These are phyloP conservation scores for Megaustenia siamemsis DNA, from an alignment of 2,888 invertebrate genomes.

Conservation along the genomic window DNA sequence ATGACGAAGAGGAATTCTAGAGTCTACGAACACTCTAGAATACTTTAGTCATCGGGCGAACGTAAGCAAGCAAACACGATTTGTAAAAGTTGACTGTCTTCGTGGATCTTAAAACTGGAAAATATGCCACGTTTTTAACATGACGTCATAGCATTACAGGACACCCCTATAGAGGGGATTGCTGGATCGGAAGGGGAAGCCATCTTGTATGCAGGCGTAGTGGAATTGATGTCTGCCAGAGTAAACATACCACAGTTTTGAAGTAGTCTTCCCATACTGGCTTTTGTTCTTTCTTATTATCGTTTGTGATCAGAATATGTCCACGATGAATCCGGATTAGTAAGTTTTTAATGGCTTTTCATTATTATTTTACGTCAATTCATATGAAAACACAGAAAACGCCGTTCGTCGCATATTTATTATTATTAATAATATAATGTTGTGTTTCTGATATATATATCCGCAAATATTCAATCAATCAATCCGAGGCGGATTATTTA, in stretches of 20 bases:
- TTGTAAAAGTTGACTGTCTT: no score
- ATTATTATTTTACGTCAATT: background rate
- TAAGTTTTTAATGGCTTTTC: constrained; percentile 26
- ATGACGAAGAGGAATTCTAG: no score
- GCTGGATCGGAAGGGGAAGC: constrained; percentile 56
- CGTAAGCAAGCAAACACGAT: no score
- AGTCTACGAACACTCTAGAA: no score
- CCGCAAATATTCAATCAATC: no score
- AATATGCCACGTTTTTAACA: constrained; percentile 55
- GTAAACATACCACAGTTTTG: constrained; percentile 39
- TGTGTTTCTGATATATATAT: no score
- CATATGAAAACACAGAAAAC: no score
- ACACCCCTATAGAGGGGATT: constrained; percentile 51
- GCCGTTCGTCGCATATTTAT: no score
- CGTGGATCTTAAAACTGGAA: constrained; percentile 27
- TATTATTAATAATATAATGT: no score
- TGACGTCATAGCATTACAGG: constrained; percentile 50
- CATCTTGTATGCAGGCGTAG: constrained; percentile 56
- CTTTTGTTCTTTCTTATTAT: background rate
- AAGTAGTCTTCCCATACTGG: constrained; percentile 21
- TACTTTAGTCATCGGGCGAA: no score
- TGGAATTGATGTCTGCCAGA: constrained; percentile 48
- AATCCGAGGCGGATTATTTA: no score
- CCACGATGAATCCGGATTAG: constrained; percentile 56
- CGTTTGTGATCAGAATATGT: constrained; percentile 49